These are phyloP conservation scores for Rhabditoides inermis DNA, from an alignment of 2,888 invertebrate species.

Conservation along the genomic window DNA sequence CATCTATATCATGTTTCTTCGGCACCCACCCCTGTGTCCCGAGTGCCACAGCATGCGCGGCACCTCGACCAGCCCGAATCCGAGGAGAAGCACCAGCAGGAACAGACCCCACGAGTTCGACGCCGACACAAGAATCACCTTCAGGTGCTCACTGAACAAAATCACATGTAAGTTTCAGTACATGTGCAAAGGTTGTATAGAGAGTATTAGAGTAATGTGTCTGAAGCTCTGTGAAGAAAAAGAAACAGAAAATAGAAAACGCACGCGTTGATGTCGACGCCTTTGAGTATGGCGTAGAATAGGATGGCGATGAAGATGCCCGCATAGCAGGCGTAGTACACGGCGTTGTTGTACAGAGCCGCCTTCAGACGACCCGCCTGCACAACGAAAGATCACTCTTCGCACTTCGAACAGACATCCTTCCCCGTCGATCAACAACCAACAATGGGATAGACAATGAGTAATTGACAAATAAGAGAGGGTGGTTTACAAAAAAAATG, in stretches of 20 bases:
- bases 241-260: constrained; percentile 27
- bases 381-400: too few species aligned
- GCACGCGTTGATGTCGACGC: constrained; percentile 77
- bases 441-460: too few species aligned
- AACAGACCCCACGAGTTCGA: constrained; percentile 99
- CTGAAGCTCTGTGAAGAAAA: too few species aligned
- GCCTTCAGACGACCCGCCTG: constrained; percentile 70
- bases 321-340: constrained; percentile 74
- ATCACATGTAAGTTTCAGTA: too few species aligned
- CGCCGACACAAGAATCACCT: constrained; percentile 92
- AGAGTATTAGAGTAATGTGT: too few species aligned
- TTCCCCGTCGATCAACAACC: too few species aligned
- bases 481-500: too few species aligned
- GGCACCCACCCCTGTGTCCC: constrained; percentile 33
- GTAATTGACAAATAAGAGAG: too few species aligned
- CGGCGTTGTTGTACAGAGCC: constrained; percentile 88
- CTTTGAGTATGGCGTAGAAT: constrained; percentile 83
- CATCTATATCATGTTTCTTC: not conserved
- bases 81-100: constrained; percentile 78
- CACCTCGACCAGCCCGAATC: constrained; percentile 89
- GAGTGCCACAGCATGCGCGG: constrained; percentile 75
- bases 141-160: constrained; percentile 68
- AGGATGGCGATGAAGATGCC: constrained; percentile 81
- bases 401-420: too few species aligned
- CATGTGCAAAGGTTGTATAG: too few species aligned